Base-by-base conservation (phyloP, 2,888 invertebrate species). In the Lissonota sp. region DNA sequence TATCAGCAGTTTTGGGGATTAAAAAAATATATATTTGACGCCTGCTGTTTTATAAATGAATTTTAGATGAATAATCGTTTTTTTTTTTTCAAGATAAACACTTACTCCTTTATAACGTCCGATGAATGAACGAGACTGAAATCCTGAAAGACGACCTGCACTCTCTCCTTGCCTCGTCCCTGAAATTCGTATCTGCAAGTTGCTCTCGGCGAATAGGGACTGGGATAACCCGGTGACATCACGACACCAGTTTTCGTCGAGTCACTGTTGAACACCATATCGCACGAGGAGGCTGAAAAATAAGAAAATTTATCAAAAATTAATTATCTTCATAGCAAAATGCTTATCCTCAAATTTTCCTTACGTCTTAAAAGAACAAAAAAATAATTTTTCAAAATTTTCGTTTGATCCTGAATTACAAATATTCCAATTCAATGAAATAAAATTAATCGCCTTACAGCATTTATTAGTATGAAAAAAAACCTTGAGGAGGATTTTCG, bases 141-240 rank as follows among this genome's bases (percentile, higher is more conserved):
- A 92, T 97, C 97, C 91, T 96, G 96, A 93, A 98, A 98, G 88
- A 95, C 94, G 91, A 98, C 95, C 94, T 97, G 96, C 85, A 98
- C 96, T 88, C 97, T 94, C 92, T 99, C 98, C 86, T 96, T 96
- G 70, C 96, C 96, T 84, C 96, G 94, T 57, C 98, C 98, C 90
- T 96, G 96, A 93, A 99, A 98, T 90, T 98, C 97, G 93, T 97
- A 98, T 88, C 96, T 96, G 93, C 98, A 99, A 87, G 96, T 95
- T 73, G 97, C 95, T 89, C 96, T 95, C 39, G 96, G 93, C 63
- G 97, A 96, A 93, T 97, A 98, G 63, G 96, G 95, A 79, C 95
- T 95, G n/a, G 96, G 97, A 92, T 96, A 98, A 90, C 96, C 96
- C 16, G 97, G 97, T 70, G 97, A 97, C 60, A 96, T 95, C 86